phyloP scores from a whole-genome alignment of 37 sponge, comb jelly and placozoan genomes.

The Beroe forskalii region DNA sequence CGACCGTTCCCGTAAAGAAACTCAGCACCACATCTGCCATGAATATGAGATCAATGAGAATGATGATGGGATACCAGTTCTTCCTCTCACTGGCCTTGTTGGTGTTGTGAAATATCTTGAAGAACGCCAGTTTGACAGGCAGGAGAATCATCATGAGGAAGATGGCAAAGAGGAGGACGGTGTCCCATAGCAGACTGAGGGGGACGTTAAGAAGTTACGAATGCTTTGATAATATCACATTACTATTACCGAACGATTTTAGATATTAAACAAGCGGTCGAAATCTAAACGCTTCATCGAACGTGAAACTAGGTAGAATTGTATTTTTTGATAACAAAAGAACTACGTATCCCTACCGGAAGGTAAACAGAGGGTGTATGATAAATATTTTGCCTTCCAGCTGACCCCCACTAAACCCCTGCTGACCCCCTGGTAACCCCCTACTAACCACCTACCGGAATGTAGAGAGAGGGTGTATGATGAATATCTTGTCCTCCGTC shows the following conservation, averaged over 20 bases:
- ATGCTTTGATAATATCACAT: background rate
- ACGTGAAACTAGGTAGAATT: too few species aligned
- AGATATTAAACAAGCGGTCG: background rate
- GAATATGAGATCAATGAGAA: constrained; percentile 26
- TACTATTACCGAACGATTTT: too few species aligned
- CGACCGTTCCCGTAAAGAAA: constrained; percentile 54
- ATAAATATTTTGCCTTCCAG: background rate
- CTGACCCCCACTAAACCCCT: too few species aligned
- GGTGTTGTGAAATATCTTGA: constrained; percentile 34
- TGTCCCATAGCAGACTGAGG: constrained; percentile 43
- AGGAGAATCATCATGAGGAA: constrained; percentile 23
- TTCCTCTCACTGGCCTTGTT: background rate
- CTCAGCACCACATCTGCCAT: constrained; percentile 9
- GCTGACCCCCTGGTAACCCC: too few species aligned
- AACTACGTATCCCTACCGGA: too few species aligned
- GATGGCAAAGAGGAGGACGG: constrained; percentile 5
- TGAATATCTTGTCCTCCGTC: constrained; percentile 18
- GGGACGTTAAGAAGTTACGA: background rate
- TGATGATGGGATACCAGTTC: constrained; percentile 33
- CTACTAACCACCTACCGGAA: constrained; percentile 8
- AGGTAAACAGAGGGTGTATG: constrained; percentile 12
- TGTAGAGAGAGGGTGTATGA: constrained; percentile 41
- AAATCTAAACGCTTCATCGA: background rate
- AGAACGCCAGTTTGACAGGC: constrained; percentile 41
- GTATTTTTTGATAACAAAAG: too few species aligned